These are phyloP conservation scores for Hypolimnas misippus DNA, from an alignment of 2,888 invertebrate genomes.

Conservation along the genomic window DNA sequence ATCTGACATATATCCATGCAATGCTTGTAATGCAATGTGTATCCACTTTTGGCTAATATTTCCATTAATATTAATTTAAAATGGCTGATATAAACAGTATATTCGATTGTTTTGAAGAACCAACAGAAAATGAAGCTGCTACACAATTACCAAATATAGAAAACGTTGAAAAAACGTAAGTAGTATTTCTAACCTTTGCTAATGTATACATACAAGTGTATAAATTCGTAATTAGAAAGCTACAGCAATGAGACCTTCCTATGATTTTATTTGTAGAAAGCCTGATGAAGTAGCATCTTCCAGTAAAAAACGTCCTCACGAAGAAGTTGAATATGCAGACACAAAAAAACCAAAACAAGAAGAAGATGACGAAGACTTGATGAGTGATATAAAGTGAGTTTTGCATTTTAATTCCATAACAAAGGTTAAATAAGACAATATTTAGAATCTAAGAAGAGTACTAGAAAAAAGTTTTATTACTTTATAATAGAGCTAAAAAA, in stretches of 20 bases:
- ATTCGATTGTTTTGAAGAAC: conserved; percentile 76
- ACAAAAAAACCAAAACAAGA: conserved; percentile 65
- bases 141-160: conserved; percentile 61
- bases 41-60: conserved; percentile 8
- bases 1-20: neutral
- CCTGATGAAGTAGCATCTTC: conserved; percentile 46
- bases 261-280: conserved; percentile 16
- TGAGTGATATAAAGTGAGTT: conserved; percentile 70
- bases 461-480: no score
- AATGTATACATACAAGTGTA: neutral
- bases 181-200: conserved; percentile 44
- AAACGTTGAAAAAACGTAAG: conserved; percentile 57
- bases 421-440: no score
- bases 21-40: neutral
- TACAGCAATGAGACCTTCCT: neutral
- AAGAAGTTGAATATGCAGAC: conserved; percentile 66
- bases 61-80: conserved; percentile 11
- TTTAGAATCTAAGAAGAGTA: no score
- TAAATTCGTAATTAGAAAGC: neutral
- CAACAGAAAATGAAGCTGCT: conserved; percentile 54
- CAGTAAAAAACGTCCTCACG: conserved; percentile 65
- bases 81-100: conserved; percentile 70
- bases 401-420: neutral
- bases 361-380: conserved; percentile 63
- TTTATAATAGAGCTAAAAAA: no score